Evolutionary conservation across 1,140 invertebrate genomes (phyloP), one percentile per base, ranked within the genome.

Genomic region (Nasonia vitripennis): DNA sequence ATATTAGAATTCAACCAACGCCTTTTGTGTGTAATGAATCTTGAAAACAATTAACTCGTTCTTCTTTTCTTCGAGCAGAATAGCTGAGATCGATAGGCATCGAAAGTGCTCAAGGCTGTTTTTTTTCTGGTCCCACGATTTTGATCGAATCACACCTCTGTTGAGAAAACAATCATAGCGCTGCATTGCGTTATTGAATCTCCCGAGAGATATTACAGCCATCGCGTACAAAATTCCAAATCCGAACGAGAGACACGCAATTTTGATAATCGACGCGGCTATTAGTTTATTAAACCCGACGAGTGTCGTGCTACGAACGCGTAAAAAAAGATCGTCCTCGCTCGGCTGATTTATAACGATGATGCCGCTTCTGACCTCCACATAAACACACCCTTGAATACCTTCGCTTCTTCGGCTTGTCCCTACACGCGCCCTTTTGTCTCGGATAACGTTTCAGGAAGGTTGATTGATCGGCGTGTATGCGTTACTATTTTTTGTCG

Each of bases 321-420:
- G 55, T 34, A 67, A 17, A 79, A 27, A 79, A 20, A 14, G 34
- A 27, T 12, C 31, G 78, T 67, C 23, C 55, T 51, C 41, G 37
- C 5, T n/a, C 17, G 2, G 10, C 7, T 51, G n/a, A 51, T 77
- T 51, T 77, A 77, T 51, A 12, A 14, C n/a, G 23, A 77, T 48
- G 74, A 77, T 77, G 2, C 45, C 37, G 20, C 14, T 77, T 75
- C 12, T 75, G 74, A 45, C 74, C 34, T 75, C 74, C 17, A 45
- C 5, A 73, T 73, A 73, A n/a, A 14, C 41, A n/a, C 37, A 17
- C 20, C 37, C 17, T 75, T n/a, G 10, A 6, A 23, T 45, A 17
- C 41, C 37, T 55, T 55, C 11, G 51, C 51, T 55, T 55, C 51
- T 55, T 45, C 17, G 17, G 17, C 51, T 3, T 55, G 17, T 17